Evolutionary conservation across 2,113 vertebrate genomes (phyloP).

Genomic region (Todiramphus chloris): DNA sequence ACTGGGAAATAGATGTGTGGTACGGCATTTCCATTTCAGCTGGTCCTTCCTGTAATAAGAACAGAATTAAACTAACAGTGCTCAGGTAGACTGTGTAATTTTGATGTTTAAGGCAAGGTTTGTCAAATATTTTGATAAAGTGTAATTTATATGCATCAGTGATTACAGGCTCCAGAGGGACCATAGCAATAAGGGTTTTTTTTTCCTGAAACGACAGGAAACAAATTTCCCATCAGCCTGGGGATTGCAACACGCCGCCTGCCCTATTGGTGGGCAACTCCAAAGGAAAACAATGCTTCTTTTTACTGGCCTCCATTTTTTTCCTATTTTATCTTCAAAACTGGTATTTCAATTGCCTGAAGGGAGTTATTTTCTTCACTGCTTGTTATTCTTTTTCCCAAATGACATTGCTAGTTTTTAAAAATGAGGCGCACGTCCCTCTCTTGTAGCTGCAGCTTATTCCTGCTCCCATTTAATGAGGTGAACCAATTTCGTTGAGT

Average conservation of each 20-base stretch:
- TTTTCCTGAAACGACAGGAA: not conserved
- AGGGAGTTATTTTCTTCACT: not conserved
- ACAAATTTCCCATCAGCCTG: conserved; percentile 6
- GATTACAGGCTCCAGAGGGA: not conserved
- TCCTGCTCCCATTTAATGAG: not conserved
- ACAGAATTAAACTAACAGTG: not conserved
- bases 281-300: not conserved
- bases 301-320: not conserved
- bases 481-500: not conserved
- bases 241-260: not conserved
- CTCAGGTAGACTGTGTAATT: not conserved
- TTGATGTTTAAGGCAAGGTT: not conserved
- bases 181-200: not conserved
- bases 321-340: conserved; percentile 12
- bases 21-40: accelerated
- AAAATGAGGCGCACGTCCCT: conserved; percentile 17
- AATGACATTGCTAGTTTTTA: not conserved
- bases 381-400: not conserved
- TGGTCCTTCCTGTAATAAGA: not conserved
- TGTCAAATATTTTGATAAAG: not conserved
- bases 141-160: not conserved
- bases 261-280: conserved; percentile 35
- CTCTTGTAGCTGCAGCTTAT: not conserved
- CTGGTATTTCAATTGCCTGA: not conserved
- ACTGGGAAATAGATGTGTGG: not conserved